These are phyloP conservation scores for Lepidothrix coronata DNA, from an alignment of 2,113 vertebrate species.

Conservation along the genomic window DNA sequence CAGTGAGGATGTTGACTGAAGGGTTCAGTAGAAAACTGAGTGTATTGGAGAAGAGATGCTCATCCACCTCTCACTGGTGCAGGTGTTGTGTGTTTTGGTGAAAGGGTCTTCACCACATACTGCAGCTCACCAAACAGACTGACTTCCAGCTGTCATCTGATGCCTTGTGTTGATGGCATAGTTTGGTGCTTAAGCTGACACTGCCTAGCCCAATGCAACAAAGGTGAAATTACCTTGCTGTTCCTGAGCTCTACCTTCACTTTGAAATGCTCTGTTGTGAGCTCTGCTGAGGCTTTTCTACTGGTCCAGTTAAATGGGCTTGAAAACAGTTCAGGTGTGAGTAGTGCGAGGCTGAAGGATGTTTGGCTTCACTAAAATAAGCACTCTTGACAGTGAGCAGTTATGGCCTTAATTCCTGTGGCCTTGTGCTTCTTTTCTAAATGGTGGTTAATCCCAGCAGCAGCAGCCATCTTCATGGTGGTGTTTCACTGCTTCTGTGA, in stretches of 20 bases:
- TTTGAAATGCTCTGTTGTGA: neutral
- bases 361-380: neutral
- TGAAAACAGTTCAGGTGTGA: neutral
- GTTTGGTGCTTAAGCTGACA: neutral
- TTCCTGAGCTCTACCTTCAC: neutral
- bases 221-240: neutral
- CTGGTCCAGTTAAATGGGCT: neutral
- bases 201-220: neutral
- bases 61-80: neutral
- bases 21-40: neutral
- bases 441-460: neutral
- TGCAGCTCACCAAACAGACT: neutral
- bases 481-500: neutral
- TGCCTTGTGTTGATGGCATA: neutral
- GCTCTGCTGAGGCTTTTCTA: neutral
- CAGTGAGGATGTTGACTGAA: neutral
- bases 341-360: neutral
- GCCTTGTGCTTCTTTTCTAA: neutral
- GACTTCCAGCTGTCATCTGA: neutral
- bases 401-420: neutral
- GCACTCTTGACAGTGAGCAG: neutral
- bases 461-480: neutral
- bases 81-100: neutral
- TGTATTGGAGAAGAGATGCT: neutral
- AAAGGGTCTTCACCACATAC: neutral